Base-by-base conservation (phyloP, 2,888 invertebrate species). In the Rhagophthalmus giganteus region DNA sequence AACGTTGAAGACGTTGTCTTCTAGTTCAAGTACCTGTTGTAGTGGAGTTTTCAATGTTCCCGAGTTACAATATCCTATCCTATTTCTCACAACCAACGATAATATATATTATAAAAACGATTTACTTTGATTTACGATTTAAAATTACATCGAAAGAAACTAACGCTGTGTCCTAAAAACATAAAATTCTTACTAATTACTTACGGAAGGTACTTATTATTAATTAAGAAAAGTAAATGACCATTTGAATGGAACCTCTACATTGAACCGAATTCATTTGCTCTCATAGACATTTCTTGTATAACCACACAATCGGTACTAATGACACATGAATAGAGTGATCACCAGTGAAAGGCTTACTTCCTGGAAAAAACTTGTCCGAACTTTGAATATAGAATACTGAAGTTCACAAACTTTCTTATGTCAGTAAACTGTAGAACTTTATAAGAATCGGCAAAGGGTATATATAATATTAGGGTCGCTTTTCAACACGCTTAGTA, bases 291-390 rank as follows among this genome's bases (percentile, higher is more conserved):
- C 9, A 12, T 8, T 13, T 45, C 37, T 37, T 37, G 35, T 28
- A 25, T 30, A 37, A 45, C 45, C 45, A 24, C 45, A 45, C 45
- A 45, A 45, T 45, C 10, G 35, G 12, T 16, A 14, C 45, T 45
- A 45, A 45, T 45, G 37, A 15, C 9, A 35, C 16, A 45, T 45
- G 45, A 45, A 45, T 45, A 37, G 35, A 45, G 31, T 45, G 35
- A 45, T 45, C 37, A 45, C 37, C 37, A 44, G 30, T 45, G 34
- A 37, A 45, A 45, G 35, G 44, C 44, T 34, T 44, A 44, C 35
- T 45, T 37, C 14, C 27, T 24, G 15, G 20, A 31, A 45, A 42
- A 42, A 45, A 35, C 37, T 45, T 31, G 45, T 24, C 37, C 4
- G 13, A 45, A 34, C 20, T 35, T 34, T 44, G 35, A 34, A 44